phyloP scores from a whole-genome alignment of 2,797 vertebrate genomes.

The Sebastes kiyomatsui region DNA sequence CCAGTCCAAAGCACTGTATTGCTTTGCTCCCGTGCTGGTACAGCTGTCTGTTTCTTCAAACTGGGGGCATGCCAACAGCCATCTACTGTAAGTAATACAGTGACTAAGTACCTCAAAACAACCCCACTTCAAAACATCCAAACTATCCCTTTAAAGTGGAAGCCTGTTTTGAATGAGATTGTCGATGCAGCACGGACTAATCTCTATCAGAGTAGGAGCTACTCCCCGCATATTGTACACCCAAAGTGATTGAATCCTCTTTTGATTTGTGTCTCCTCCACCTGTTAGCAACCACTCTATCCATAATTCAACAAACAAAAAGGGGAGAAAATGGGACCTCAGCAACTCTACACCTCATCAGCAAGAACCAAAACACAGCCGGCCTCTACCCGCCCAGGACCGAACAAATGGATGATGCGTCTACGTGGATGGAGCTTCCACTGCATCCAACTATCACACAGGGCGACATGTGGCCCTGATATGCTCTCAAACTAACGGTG shows the following conservation, averaged over 20 bases:
- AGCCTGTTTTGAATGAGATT: not conserved
- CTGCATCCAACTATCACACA: not conserved
- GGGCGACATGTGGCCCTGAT: not conserved
- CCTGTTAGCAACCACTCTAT: constrained; percentile 12
- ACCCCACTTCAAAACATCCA: too few species aligned
- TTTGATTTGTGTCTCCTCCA: constrained; percentile 14
- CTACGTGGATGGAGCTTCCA: not conserved
- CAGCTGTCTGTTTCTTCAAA: too few species aligned
- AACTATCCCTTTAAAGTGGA: not conserved
- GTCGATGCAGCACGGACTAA: not conserved
- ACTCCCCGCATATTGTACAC: not conserved
- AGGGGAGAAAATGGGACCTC: constrained; percentile 3
- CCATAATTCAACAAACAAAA: not conserved
- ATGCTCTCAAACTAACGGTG: constrained; percentile 1
- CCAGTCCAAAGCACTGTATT: too few species aligned
- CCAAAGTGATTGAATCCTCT: not conserved
- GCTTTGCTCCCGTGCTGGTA: too few species aligned
- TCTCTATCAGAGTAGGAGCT: not conserved
- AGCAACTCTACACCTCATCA: constrained; percentile 23
- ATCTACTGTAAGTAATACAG: too few species aligned
- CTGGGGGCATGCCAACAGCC: too few species aligned
- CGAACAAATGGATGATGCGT: not conserved
- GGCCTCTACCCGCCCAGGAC: not conserved
- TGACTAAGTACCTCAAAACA: too few species aligned
- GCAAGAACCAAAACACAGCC: constrained; percentile 12